Evolutionary conservation across 2,113 vertebrate genomes (phyloP).

Genomic region (Gallinago media): DNA sequence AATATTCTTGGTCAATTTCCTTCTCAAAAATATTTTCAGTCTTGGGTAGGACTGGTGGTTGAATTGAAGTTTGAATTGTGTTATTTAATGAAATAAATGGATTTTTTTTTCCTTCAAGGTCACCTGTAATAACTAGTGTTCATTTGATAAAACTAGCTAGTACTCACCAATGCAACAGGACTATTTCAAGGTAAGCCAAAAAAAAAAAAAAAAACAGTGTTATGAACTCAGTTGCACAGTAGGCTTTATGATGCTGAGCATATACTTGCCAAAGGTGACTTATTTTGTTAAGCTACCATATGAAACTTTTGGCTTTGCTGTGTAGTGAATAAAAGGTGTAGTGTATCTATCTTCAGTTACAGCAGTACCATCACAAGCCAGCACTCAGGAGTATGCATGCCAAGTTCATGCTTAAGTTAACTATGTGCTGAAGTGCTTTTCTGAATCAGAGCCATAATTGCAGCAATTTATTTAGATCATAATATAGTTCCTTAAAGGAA

Average conservation of each 20-base stretch:
- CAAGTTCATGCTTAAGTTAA: slow-evolving; percentile 12
- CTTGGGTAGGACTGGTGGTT: not conserved
- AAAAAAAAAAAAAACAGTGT: not conserved
- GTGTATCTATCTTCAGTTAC: not conserved
- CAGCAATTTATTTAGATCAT: slow-evolving; percentile 2
- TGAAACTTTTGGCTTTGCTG: not conserved
- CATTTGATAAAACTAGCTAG: not conserved
- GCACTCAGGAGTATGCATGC: not conserved
- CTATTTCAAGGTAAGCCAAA: not conserved
- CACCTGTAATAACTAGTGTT: not conserved
- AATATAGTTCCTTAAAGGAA: not conserved
- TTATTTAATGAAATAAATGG: not conserved
- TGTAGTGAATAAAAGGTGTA: not conserved
- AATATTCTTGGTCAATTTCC: not conserved
- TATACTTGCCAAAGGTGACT: not conserved
- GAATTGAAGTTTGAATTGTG: not conserved
- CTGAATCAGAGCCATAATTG: slow-evolving; percentile 32
- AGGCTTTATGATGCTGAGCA: not conserved
- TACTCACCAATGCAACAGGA: not conserved
- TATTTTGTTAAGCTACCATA: not conserved
- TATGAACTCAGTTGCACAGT: not conserved
- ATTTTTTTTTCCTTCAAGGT: not conserved
- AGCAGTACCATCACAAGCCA: not conserved
- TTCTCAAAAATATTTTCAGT: not conserved
- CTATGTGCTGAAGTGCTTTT: slow-evolving; percentile 22